phyloP scores from a whole-genome alignment of 2,797 vertebrate genomes.

The Melanogrammus aeglefinus region DNA sequence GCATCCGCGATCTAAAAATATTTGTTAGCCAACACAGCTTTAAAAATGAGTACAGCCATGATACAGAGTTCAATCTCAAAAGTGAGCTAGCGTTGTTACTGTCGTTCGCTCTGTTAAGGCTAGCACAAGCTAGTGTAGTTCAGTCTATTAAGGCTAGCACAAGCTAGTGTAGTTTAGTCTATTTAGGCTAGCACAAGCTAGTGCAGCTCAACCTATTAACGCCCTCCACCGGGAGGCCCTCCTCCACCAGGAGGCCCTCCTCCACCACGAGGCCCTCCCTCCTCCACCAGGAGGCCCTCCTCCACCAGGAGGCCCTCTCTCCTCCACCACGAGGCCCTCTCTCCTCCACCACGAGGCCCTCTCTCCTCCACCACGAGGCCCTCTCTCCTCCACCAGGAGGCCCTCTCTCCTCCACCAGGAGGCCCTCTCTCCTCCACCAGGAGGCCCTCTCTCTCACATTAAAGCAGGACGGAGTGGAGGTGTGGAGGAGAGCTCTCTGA shows the following conservation, averaged over 20 bases:
- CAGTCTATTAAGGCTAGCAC: not conserved
- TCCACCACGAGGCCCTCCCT: no score
- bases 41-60: slow-evolving; percentile 6
- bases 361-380: no score
- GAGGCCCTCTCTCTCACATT: not conserved
- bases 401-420: not conserved
- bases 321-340: no score
- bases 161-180: not conserved
- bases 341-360: no score
- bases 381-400: no score
- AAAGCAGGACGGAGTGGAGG: not conserved
- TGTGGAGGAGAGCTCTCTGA: not conserved
- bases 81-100: not conserved
- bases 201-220: not conserved
- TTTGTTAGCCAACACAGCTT: slow-evolving; percentile 49
- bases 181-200: not conserved
- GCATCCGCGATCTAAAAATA: slow-evolving; percentile 62
- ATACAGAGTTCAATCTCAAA: not conserved
- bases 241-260: no score
- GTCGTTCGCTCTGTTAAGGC: not conserved
- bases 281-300: no score
- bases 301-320: no score
- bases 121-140: not conserved
- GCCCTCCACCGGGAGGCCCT: no score
- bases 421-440: not conserved